Conservation (phyloP, 2,113 vertebrate genomes). For the Myanophis thanlyinensis region DNA sequence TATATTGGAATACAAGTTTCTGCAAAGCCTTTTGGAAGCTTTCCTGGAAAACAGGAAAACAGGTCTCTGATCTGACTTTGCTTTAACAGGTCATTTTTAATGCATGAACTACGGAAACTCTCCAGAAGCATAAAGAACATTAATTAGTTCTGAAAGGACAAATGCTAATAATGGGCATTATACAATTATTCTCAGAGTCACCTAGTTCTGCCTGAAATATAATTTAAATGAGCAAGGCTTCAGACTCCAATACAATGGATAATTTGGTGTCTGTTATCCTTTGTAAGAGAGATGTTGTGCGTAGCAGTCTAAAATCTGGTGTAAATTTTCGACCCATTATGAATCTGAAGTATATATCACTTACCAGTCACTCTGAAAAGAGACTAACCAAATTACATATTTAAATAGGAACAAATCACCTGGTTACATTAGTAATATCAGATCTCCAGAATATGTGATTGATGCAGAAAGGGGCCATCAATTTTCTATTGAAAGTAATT, state of each 20-base stretch:
- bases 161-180: background rate
- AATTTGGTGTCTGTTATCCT: background rate
- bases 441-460: background rate
- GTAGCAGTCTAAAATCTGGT: background rate
- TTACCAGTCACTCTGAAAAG: background rate
- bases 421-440: background rate
- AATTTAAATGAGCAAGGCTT: constrained; percentile 6
- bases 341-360: background rate
- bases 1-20: background rate
- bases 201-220: background rate
- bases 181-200: background rate
- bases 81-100: background rate
- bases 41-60: background rate
- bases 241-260: background rate
- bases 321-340: background rate
- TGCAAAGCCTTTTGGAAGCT: background rate
- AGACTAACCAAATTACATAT: background rate
- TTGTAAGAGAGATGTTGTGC: background rate
- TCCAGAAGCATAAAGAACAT: background rate
- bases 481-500: background rate
- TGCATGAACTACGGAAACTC: background rate
- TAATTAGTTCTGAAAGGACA: constrained; percentile 14
- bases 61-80: background rate
- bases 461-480: background rate
- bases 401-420: background rate